Conservation (phyloP, 2,113 vertebrate genomes). For the Puffinus mauretanicus region DNA sequence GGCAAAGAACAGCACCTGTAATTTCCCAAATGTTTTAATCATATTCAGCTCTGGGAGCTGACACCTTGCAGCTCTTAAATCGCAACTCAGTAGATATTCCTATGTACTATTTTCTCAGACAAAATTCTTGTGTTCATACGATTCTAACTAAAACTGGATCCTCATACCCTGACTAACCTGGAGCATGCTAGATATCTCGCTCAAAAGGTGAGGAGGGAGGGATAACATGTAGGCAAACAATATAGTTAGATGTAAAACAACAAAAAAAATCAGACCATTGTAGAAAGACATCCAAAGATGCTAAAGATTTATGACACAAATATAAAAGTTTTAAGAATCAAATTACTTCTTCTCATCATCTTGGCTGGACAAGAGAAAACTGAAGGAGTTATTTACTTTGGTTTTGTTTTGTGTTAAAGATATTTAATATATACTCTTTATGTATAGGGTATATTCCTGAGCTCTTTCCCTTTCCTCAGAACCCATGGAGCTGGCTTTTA, state of each 20-base stretch:
- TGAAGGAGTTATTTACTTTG: neutral
- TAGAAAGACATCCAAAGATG: neutral
- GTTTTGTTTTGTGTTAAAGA: neutral
- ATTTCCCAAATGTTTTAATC: neutral
- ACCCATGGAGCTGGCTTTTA: neutral
- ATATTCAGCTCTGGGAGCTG: neutral
- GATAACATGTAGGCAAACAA: neutral
- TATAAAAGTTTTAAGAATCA: neutral
- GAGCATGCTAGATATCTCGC: neutral
- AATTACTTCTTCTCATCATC: neutral
- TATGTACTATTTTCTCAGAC: neutral
- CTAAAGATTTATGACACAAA: neutral
- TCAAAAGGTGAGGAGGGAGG: neutral
- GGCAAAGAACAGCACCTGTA: neutral
- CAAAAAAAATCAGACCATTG: neutral
- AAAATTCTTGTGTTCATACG: neutral
- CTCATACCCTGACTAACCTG: neutral
- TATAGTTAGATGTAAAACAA: neutral
- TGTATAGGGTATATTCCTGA: neutral
- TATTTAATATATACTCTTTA: neutral
- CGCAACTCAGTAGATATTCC: neutral
- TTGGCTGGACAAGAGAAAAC: neutral
- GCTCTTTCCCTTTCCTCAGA: neutral
- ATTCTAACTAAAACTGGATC: neutral
- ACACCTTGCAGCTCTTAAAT: neutral